Evolutionary conservation across 2,888 invertebrate genomes (phyloP), one percentile per base, ranked within the genome.

Genomic region (Amphipoea lucens): DNA sequence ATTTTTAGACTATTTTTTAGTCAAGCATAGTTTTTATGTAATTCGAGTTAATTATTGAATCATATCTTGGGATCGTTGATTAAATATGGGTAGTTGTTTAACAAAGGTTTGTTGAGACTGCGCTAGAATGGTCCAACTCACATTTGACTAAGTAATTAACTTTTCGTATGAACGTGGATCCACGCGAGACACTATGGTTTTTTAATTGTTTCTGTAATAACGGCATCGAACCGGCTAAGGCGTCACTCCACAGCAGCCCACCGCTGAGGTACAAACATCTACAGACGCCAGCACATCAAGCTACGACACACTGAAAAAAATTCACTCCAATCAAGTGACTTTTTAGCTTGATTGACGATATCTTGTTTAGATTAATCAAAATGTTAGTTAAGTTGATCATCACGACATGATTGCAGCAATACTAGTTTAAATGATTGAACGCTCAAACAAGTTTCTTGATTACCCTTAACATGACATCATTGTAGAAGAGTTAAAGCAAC

Each of bases 51-150:
- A 86, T 87, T 87, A 87, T 82, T 57, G 42, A 83, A 84, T 83
- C 89, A 89, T 89, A 90, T 90, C 87, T 88, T 81, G 23, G n/a
- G 65, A 62, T 83, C 81, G 69, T 85, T 89, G 78, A 70, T 85
- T 84, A 85, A 85, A 84, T 84, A 85, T 84, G 78, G 60, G 69
- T 65, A 36, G 70, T 67, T 29, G 36, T 68, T 71, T 71, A 7
- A 1, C 29, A 36, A 67, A 29, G 71, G 67, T 7, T 66, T 74
- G 71, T 81, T 81, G 48, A 51, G 42, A 76, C 1, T 12, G 23
- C 29, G 57, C 0, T 48, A 51, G 40, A 65, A 11, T 60, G n/a
- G 63, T 81, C 82, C 20, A 76, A 48, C 0, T 36, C 40, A 60
- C 20, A 42, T n/a, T 69, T 66, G 40, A 36, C 3, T 45, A 23